phyloP scores from a whole-genome alignment of 2,797 vertebrate species.

The Pangasius larnaudii region DNA sequence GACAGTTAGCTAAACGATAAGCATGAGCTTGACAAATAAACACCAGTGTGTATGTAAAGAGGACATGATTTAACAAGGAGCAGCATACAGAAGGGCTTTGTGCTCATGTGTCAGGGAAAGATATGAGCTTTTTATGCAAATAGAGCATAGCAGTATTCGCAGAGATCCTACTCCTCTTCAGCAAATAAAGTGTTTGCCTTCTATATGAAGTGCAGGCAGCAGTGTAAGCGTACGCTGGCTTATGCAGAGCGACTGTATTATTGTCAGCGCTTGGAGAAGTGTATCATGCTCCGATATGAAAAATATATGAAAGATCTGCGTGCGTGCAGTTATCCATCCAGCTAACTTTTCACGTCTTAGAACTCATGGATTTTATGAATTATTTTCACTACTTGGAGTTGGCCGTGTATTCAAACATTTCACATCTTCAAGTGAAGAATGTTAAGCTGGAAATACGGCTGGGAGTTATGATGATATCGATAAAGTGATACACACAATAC shows the following conservation, averaged over 20 bases:
- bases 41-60: not conserved
- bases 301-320: not conserved
- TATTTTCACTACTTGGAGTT: not conserved
- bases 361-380: not conserved
- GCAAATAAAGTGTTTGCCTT: slow-evolving; percentile 20
- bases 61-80: slow-evolving; percentile 26
- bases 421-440: not conserved
- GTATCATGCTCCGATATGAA: not conserved
- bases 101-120: slow-evolving; percentile 11
- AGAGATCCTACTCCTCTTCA: not conserved
- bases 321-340: not conserved
- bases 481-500: not conserved
- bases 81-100: slow-evolving; percentile 15
- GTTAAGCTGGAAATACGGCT: not conserved
- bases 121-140: slow-evolving; percentile 29
- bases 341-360: not conserved
- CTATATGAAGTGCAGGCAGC: not conserved
- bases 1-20: slow-evolving; percentile 35
- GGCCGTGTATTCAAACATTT: not conserved
- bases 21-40: slow-evolving; percentile 7
- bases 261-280: not conserved
- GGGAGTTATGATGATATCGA: not conserved
- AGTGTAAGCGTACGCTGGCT: not conserved
- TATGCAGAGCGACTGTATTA: not conserved
- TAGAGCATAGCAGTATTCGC: slow-evolving; percentile 2